These are phyloP conservation scores for Scatophagus argus DNA, from an alignment of 2,113 vertebrate genomes.

Conservation along the genomic window DNA sequence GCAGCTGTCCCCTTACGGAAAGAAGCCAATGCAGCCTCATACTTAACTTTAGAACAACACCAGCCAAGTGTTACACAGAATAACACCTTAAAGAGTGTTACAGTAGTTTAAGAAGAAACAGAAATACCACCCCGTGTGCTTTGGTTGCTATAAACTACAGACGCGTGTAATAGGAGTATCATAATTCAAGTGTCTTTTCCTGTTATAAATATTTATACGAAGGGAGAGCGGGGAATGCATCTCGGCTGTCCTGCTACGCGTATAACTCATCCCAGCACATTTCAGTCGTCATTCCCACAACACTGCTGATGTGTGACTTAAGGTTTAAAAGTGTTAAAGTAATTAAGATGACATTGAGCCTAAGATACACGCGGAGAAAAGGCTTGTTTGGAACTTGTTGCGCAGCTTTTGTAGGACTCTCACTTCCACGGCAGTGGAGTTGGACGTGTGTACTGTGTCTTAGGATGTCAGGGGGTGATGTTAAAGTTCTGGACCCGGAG, in stretches of 20 bases:
- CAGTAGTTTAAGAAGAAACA: too few relatives aligned
- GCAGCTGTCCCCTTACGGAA: background rate
- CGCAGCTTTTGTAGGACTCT: background rate
- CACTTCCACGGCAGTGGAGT: background rate
- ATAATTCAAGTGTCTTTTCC: background rate
- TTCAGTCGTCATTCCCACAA: background rate
- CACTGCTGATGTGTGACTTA: background rate
- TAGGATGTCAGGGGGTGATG: background rate
- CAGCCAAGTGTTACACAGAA: accelerated
- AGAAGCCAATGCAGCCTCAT: background rate
- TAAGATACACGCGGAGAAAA: background rate
- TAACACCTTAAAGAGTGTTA: too few relatives aligned
- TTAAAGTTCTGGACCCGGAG: background rate
- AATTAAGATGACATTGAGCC: background rate
- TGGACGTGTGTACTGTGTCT: background rate
- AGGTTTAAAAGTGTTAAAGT: background rate
- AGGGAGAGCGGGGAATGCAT: background rate
- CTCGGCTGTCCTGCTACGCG: background rate
- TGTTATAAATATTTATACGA: background rate
- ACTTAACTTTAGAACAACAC: constrained; percentile 16
- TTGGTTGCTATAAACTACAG: background rate
- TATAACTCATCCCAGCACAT: constrained; percentile 4
- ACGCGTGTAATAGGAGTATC: background rate
- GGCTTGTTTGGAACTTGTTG: constrained; percentile 40
- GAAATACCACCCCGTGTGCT: background rate